Conservation (phyloP, 2,888 invertebrate genomes). For the Biston betularia region DNA sequence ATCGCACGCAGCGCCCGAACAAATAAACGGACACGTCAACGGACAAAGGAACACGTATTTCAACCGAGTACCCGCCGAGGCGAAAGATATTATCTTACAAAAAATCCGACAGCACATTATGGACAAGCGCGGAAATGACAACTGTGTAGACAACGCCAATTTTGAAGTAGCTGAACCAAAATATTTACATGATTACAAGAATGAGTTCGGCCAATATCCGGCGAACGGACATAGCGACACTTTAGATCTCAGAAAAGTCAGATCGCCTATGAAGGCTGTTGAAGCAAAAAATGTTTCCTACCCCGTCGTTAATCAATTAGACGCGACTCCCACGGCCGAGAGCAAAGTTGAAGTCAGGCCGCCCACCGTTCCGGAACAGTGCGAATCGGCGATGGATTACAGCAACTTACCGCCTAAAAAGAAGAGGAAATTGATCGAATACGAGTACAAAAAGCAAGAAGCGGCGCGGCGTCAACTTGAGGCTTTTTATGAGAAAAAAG, state of each 20-base stretch:
- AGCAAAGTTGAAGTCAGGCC: conserved; percentile 64
- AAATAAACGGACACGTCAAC: conserved; percentile 57
- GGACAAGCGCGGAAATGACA: conserved; percentile 79
- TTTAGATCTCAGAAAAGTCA: conserved; percentile 77
- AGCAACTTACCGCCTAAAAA: conserved; percentile 84
- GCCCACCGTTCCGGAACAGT: conserved; percentile 74
- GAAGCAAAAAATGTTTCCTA: conserved; percentile 61
- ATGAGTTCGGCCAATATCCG: conserved; percentile 65
- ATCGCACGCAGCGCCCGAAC: conserved; percentile 58
- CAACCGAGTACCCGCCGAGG: conserved; percentile 78
- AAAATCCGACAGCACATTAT: conserved; percentile 84
- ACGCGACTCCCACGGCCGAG: conserved; percentile 59
- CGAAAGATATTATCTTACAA: conserved; percentile 81
- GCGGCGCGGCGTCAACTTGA: conserved; percentile 77
- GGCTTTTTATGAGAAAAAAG: conserved; percentile 73
- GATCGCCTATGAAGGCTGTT: conserved; percentile 69
- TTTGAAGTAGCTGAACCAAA: conserved; percentile 63
- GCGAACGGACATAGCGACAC: conserved; percentile 66
- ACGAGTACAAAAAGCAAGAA: conserved; percentile 83
- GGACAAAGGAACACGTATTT: conserved; percentile 70
- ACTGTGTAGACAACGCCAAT: conserved; percentile 58
- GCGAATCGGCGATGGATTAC: conserved; percentile 83
- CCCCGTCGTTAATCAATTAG: conserved; percentile 57
- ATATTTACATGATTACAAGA: conserved; percentile 71
- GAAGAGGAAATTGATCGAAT: conserved; percentile 84